Percentiles rank a stretch among this genome's conserved stretches.
These are phyloP conservation scores for Corythucha ciliata DNA, from an alignment of 2,888 invertebrate species.

Conservation along the genomic window DNA sequence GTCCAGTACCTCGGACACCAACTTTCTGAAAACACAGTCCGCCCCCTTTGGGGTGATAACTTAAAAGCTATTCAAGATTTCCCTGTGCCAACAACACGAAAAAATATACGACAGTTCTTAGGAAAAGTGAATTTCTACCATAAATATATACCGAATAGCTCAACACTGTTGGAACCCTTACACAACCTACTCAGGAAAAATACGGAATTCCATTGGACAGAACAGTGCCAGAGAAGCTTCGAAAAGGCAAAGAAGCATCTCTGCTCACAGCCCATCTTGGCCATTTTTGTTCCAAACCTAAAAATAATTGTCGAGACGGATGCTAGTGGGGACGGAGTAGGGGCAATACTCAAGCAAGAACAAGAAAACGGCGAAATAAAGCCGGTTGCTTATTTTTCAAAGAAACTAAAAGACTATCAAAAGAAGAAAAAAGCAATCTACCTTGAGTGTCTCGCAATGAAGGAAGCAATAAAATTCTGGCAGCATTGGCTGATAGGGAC, in stretches of 20 bases:
- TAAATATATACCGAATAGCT: conserved; percentile 12
- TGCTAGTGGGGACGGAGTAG: conserved; percentile 31
- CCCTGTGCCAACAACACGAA: not conserved
- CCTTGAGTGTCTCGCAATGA: not conserved
- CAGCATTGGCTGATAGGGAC: conserved; percentile 4
- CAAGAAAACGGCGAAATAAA: not conserved
- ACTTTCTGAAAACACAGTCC: conserved; percentile 5
- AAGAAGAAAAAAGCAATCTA: conserved; percentile 3
- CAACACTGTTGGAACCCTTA: conserved; percentile 6
- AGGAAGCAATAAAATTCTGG: conserved; percentile 22
- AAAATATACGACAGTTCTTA: conserved; percentile 10
- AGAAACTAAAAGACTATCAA: conserved; percentile 1
- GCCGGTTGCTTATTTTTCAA: conserved; percentile 21
- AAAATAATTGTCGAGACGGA: conserved; percentile 25
- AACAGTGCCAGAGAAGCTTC: conserved; percentile 23
- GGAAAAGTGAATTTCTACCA: conserved; percentile 16
- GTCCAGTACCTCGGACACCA: conserved; percentile 11
- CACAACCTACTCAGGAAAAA: conserved; percentile 14
- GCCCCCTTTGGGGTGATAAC: conserved; percentile 9
- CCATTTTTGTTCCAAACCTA: not conserved
- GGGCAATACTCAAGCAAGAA: not conserved
- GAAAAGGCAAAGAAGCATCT: conserved; percentile 4
- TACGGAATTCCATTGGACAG: conserved; percentile 1
- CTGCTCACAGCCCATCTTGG: conserved; percentile 2
- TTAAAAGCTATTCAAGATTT: conserved; percentile 6